Base-by-base conservation (phyloP, 2,797 vertebrate genomes). In the Halcyon chelicuti region DNA sequence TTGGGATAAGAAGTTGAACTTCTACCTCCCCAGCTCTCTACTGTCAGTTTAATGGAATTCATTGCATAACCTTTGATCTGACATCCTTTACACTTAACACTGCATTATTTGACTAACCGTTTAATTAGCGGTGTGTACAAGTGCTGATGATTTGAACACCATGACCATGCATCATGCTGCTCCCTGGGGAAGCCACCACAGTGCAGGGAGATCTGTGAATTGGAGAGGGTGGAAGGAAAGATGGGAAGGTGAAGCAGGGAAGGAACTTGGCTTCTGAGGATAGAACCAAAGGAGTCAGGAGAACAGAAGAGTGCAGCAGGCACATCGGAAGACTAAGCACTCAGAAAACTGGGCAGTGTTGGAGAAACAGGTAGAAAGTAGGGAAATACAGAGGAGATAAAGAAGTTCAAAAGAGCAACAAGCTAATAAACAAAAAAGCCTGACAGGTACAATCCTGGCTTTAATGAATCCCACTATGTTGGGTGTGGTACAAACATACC, bases 1-100 rank as follows among this genome's bases (percentile, higher is more conserved):
- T 12, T 67, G 77, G 74, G 95, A 90, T 58, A 94, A 91, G 67
- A 80, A 87, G 77, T 9, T 55, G 63, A 88, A 47, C 14, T n/a
- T 33, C 49, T 83, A 57, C 26, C 21, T 51, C 16, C 29, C 54
- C 39, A 71, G 80, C 12, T 80, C 75, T 86, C 29, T 62, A 22
- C n/a, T 46, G 72, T 35, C 62, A 72, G 23, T 74, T 91, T 67
- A 47, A 62, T 23, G 78, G 62, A 87, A 94, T 63, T 86, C 13
- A 73, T 60, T 61, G 54, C 52, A 63, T 19, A 76, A 73, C 47
- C 14, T 54, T 77, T 83, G 76, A 52, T 19, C 28, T 81, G 88
- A 66, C n/a, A 57, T 33, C 2, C n/a, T 19, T 37, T 55, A 55
- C 31, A 23, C 61, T 51, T 19, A 84, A 62, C 58, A 58, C 25